Conservation (phyloP, 1,140 invertebrate genomes). For the Cotesia chilonis region DNA sequence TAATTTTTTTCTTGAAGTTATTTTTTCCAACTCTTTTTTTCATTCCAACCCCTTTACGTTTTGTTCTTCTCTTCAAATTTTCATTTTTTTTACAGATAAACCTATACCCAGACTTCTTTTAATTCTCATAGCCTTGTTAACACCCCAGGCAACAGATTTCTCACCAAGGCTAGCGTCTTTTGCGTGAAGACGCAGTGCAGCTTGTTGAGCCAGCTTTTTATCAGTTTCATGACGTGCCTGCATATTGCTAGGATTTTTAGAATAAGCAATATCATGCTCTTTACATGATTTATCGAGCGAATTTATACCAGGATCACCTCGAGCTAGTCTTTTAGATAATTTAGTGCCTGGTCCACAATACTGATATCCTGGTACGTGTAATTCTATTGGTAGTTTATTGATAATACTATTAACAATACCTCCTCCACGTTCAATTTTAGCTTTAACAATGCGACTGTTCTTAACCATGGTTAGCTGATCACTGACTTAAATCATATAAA, state of each 20-base stretch:
- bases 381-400: too few relatives aligned
- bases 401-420: too few relatives aligned
- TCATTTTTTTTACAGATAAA: too few relatives aligned
- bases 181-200: neutral
- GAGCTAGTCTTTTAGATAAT: neutral
- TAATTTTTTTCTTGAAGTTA: too few relatives aligned
- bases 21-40: too few relatives aligned
- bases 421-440: neutral
- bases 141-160: neutral
- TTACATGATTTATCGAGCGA: neutral
- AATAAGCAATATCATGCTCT: conserved; percentile 10
- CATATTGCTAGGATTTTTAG: neutral
- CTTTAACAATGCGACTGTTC: neutral
- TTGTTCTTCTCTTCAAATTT: too few relatives aligned
- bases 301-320: conserved; percentile 6
- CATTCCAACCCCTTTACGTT: too few relatives aligned
- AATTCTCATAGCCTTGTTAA: neutral
- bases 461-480: neutral
- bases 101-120: neutral
- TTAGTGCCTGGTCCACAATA: conserved; percentile 7
- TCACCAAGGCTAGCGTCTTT: neutral
- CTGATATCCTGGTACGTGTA: too few relatives aligned
- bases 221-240: neutral
- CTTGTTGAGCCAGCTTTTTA: neutral
- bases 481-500: too few relatives aligned